Base-by-base conservation (phyloP, 2,888 invertebrate species). In the Drosophila planitibia region DNA sequence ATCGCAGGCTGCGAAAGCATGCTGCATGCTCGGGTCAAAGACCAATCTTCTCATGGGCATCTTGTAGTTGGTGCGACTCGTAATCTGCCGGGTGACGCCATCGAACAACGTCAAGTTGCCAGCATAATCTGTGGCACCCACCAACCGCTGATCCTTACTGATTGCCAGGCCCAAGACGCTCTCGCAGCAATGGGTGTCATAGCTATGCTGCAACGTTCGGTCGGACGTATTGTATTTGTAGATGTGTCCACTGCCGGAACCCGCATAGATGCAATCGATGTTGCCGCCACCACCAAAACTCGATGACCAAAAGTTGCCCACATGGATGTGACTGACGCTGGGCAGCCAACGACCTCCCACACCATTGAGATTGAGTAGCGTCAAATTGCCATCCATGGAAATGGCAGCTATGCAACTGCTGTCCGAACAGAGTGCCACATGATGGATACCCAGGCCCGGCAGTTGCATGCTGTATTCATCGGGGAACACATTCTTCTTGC, bases 241-340 rank as follows among this genome's bases (percentile, higher is more conserved):
- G 19, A 83, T 55, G 0, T 39, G 22, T 16, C 81, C 81, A 37
- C 35, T 57, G 0, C 83, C 81, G 1, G 68, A 35, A 2, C 83
- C 83, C 4, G 68, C 81, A 49, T 54, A 83, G 14, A 81, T 19
- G 1, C 22, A 64, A 6, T 75, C 63, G 16, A 53, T 62, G 16
- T 30, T 53, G 0, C 32, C 49, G 3, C 7, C 25, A 25, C 25
- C 25, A 16, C 41, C 62, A 51, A 73, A 79, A n/a, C 63, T 51
- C 4, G 70, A 58, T 3, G 83, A 81, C 80, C 83, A 81, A 54
- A 64, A 59, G 37, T 81, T 75, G 10, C 64, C 75, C 5, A 72
- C 57, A 10, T 68, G 19, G 10, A 25, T 16, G 22, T 70, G 80
- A 3, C 22, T 25, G 25, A 82, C n/a, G 3, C 32, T 66, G 25